These are phyloP conservation scores for Gymnoscopelus microlampas DNA, from an alignment of 2,797 vertebrate species.

Conservation along the genomic window DNA sequence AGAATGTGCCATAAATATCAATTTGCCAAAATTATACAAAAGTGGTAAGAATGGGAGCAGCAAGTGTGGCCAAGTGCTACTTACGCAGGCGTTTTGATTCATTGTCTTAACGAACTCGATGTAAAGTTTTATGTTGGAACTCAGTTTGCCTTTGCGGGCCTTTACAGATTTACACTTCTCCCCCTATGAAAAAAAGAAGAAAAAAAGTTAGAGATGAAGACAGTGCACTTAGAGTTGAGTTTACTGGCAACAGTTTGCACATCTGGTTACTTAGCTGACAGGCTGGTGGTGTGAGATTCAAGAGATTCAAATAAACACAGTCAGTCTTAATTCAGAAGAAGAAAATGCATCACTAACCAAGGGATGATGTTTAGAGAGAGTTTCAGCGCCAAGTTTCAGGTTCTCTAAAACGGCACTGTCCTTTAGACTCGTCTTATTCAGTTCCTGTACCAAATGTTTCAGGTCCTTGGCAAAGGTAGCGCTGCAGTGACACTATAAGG, in stretches of 20 bases:
- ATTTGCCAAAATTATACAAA: no score
- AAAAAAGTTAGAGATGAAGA: no score
- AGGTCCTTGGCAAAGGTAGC: neutral
- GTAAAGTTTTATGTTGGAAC: no score
- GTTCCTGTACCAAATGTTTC: fast-evolving
- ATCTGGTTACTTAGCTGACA: neutral
- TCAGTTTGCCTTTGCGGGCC: no score
- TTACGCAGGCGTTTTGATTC: no score
- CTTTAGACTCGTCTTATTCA: fast-evolving
- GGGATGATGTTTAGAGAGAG: neutral
- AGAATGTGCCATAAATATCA: no score
- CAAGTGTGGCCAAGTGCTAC: no score
- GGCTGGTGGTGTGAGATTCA: no score
- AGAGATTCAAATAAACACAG: no score
- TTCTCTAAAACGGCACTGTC: fast-evolving
- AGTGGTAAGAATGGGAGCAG: neutral
- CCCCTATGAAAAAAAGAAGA: neutral
- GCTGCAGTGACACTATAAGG: conserved; percentile 22
- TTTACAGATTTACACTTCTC: no score
- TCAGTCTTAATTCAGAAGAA: no score
- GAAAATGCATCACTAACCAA: neutral
- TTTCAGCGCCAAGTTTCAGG: fast-evolving
- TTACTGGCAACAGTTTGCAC: neutral
- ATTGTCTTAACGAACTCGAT: no score
- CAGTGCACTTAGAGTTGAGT: neutral